A percentile compares a stretch with the other conserved stretches of the same genome.
Conservation (phyloP, 2,113 vertebrate genomes). For the Gallinago paraguaiae region DNA sequence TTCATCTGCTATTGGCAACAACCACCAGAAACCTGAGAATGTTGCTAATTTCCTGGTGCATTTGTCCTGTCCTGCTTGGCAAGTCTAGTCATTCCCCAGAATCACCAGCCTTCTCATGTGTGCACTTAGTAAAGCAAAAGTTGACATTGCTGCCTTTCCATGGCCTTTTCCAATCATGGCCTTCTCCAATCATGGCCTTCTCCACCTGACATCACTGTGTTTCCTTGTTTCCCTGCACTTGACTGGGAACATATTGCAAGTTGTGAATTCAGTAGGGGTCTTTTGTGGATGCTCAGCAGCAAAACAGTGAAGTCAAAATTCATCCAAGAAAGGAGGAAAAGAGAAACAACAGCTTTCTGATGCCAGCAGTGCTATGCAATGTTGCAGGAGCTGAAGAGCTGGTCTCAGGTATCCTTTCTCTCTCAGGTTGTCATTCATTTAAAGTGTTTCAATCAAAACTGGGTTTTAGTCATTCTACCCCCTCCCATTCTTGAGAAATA, state of each 20-base stretch:
- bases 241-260: neutral
- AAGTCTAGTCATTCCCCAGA: neutral
- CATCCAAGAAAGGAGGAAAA: neutral
- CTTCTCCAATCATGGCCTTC: neutral
- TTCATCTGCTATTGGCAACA: neutral
- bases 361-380: neutral
- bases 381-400: neutral
- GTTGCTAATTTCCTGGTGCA: constrained; percentile 17
- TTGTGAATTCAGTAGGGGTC: neutral
- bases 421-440: neutral
- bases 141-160: neutral
- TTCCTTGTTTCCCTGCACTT: neutral
- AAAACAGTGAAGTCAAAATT: neutral
- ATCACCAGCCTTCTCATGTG: neutral
- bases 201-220: neutral
- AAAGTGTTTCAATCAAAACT: neutral
- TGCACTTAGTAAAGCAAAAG: neutral
- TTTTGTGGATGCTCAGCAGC: neutral
- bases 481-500: neutral
- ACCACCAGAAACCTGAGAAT: constrained; percentile 17
- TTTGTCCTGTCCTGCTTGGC: constrained; percentile 3
- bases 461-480: neutral
- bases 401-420: neutral
- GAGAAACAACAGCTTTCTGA: neutral
- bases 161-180: neutral